Base-by-base conservation (phyloP, 2,888 invertebrate species). In the Caenorhabditis plicata region DNA sequence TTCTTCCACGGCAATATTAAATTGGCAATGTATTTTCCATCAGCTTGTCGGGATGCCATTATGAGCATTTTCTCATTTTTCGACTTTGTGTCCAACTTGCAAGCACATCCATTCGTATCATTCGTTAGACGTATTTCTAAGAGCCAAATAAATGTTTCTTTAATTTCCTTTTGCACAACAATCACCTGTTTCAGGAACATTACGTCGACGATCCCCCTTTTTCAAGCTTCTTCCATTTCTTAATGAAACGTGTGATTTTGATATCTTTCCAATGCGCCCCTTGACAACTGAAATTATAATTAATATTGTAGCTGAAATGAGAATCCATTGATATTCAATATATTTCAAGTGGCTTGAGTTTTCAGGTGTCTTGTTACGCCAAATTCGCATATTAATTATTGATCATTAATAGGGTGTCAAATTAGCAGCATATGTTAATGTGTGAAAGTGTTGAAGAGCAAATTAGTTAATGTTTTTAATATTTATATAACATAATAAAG, bases 1-100 rank as follows among this genome's bases (percentile, higher is more conserved):
- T 43, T 77, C 26, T 73, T 54, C 80, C 80, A 80, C 3, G 78
- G 80, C 13, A 80, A 44, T 8, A 80, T 55, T 22, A 80, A 55
- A 58, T 68, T 73, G 9, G 78, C 75, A 15, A 64, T 55, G 22
- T 71, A 62, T 29, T 65, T 51, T 7, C 71, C 71, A 39, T 69
- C 55, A 5, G 48, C 22, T 19, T 60, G 53, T n/a, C 64, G 50
- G 39, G 57, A 63, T 39, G 74, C 77, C 75, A 76, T 74, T 36
- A 74, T 55, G 31, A 75, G 50, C 27, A 61, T 32, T 36, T 57
- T 53, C 38, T 56, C 57, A 23, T 63, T 57, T 47, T 53, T 48
- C 5, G 35, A 23, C 13, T 49, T 46, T 5, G 26, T 13, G n/a
- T 44, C 55, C 22, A 52, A 45, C 22, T 60, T 52, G 33, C 67